These are phyloP conservation scores for Epiblema foenella DNA, from an alignment of 2,888 invertebrate species.

Conservation along the genomic window DNA sequence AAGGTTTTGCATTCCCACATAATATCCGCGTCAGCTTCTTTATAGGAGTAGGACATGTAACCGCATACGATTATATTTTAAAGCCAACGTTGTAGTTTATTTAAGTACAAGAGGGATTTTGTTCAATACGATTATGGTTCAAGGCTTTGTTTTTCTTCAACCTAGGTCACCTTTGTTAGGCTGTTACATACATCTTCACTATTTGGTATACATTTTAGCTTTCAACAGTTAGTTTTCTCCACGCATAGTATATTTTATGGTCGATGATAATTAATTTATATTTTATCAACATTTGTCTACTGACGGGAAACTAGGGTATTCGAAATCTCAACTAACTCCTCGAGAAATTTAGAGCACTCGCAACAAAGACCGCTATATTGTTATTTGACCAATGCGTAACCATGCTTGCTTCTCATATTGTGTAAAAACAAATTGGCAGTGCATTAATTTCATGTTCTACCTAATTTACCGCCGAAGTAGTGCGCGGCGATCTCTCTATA, in stretches of 20 bases:
- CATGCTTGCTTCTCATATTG: conserved; percentile 18
- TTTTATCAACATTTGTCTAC: background rate
- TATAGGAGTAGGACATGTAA: too few relatives aligned
- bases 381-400: conserved; percentile 19
- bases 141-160: too few relatives aligned
- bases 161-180: too few relatives aligned
- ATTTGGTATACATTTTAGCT: too few relatives aligned
- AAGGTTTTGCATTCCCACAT: too few relatives aligned
- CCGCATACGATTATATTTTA: too few relatives aligned
- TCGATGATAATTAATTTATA: background rate
- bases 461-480: conserved; percentile 42
- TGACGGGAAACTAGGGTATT: background rate
- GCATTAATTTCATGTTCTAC: conserved; percentile 41
- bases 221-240: too few relatives aligned
- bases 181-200: too few relatives aligned
- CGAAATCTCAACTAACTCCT: background rate
- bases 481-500: conserved; percentile 40
- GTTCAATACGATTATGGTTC: too few relatives aligned
- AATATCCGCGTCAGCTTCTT: too few relatives aligned
- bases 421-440: conserved; percentile 20
- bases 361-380: background rate
- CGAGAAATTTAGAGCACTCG: conserved; percentile 1
- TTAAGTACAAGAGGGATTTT: too few relatives aligned
- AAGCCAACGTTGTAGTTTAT: too few relatives aligned
- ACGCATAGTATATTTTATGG: background rate